phyloP scores from a whole-genome alignment of 2,113 vertebrate species.

The Ammodytes marinus region DNA sequence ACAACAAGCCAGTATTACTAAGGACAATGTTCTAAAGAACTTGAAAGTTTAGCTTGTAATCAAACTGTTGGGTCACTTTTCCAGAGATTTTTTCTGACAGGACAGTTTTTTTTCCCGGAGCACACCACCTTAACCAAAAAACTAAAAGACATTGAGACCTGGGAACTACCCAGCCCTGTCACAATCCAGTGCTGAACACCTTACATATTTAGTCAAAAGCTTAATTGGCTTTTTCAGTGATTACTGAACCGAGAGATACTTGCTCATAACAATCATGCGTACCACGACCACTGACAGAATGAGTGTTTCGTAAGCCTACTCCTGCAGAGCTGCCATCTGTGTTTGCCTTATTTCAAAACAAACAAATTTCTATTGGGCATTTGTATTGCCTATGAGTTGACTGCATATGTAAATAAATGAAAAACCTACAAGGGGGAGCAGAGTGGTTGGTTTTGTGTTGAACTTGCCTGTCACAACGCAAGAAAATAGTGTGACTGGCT shows the following conservation, averaged over 20 bases:
- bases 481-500: background rate
- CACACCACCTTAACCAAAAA: background rate
- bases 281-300: background rate
- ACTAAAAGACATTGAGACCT: background rate
- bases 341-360: background rate
- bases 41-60: conserved; percentile 16
- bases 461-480: background rate
- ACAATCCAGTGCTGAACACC: background rate
- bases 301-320: background rate
- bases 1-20: conserved; percentile 24
- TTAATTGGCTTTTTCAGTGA: no score
- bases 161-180: background rate
- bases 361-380: conserved; percentile 7
- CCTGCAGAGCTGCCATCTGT: background rate
- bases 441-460: background rate
- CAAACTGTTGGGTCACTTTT: background rate
- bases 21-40: conserved; percentile 32
- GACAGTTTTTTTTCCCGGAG: background rate
- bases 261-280: background rate
- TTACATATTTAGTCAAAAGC: no score
- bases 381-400: conserved; percentile 72
- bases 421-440: background rate
- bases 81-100: background rate
- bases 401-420: conserved; percentile 62
- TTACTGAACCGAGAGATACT: no score